Conservation (phyloP, 2,797 vertebrate species). For the Megaceryle alcyon region DNA sequence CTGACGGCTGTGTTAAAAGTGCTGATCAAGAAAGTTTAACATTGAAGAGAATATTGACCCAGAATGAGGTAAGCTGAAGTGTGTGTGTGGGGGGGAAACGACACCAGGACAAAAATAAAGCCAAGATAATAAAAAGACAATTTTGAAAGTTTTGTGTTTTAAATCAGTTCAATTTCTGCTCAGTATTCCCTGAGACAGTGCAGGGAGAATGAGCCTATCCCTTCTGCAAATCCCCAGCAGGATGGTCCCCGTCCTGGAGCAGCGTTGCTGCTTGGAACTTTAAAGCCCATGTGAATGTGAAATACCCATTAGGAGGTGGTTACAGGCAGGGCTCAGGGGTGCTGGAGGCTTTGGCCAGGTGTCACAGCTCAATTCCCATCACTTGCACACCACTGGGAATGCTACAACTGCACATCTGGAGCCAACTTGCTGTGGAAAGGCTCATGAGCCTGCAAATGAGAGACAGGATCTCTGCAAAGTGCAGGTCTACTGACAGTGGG, state of each 20-base stretch:
- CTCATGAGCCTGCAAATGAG: background rate
- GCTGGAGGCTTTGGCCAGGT: background rate
- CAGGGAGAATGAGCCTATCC: background rate
- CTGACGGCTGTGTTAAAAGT: background rate
- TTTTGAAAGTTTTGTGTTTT: background rate
- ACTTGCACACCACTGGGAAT: background rate
- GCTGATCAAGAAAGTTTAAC: background rate
- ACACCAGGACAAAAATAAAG: background rate
- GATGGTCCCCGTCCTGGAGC: background rate
- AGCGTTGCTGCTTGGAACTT: constrained; percentile 2
- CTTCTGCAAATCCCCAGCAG: background rate
- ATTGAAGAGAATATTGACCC: background rate
- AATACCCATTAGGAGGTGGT: constrained; percentile 68
- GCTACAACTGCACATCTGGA: constrained; percentile 71
- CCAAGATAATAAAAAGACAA: background rate
- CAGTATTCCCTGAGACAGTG: background rate
- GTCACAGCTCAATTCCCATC: background rate
- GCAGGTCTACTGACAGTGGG: background rate
- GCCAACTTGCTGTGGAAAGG: constrained; percentile 70
- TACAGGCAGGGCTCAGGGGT: constrained; percentile 46
- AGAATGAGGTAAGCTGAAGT: background rate
- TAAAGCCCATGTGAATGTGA: constrained; percentile 42
- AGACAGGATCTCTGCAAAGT: background rate
- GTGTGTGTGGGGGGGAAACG: too few relatives aligned
- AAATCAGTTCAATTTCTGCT: background rate